Conservation (phyloP, 2,888 invertebrate species). For the Agonopterix heracliana region DNA sequence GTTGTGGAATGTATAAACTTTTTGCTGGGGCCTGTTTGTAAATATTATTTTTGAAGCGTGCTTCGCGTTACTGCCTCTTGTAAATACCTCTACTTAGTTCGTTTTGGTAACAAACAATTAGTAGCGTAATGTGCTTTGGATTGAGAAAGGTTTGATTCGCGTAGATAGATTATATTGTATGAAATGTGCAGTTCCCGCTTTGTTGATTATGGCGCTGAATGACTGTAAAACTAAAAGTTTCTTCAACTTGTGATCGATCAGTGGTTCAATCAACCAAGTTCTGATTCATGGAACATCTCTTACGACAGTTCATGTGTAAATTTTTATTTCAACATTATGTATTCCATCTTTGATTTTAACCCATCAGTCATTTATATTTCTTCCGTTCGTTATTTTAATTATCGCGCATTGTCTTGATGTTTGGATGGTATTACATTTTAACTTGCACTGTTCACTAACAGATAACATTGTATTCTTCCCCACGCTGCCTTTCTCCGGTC, state of each 20-base stretch:
- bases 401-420: background rate
- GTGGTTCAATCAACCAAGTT: conserved; percentile 4
- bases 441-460: conserved; percentile 47
- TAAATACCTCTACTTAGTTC: conserved; percentile 30
- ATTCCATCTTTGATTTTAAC: background rate
- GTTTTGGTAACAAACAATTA: conserved; percentile 11
- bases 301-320: conserved; percentile 40
- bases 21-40: conserved; percentile 52
- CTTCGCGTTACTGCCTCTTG: conserved; percentile 44
- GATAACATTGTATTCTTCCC: conserved; percentile 41
- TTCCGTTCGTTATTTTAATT: background rate
- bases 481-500: conserved; percentile 69
- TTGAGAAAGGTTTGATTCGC: conserved; percentile 13
- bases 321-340: conserved; percentile 19
- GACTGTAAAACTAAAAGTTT: too few species aligned
- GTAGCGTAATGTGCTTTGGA: conserved; percentile 22
- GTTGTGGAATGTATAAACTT: background rate
- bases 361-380: background rate
- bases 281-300: conserved; percentile 65
- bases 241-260: too few species aligned
- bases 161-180: conserved; percentile 15
- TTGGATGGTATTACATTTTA: background rate
- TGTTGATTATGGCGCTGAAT: background rate
- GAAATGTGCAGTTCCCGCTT: conserved; percentile 1
- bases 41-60: conserved; percentile 32